phyloP scores from a whole-genome alignment of 2,888 invertebrate genomes.

The Eulithis prunata region DNA sequence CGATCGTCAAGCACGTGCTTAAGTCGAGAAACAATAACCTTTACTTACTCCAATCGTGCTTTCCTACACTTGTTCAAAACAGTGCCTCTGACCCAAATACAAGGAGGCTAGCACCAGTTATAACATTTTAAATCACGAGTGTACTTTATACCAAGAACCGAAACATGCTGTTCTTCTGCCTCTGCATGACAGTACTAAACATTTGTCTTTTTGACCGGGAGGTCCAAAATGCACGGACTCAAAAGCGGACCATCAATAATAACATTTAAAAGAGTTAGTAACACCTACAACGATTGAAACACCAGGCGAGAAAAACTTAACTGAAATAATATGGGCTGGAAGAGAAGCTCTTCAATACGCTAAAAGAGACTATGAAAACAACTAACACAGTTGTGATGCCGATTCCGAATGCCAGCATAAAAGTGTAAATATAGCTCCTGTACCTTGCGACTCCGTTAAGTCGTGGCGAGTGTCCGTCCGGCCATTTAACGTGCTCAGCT shows the following conservation, averaged over 20 bases:
- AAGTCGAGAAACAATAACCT: slow-evolving; percentile 25
- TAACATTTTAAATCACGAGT: too few species aligned
- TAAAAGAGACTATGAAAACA: neutral
- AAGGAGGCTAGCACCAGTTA: neutral
- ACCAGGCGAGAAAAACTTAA: too few species aligned
- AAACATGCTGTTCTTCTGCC: too few species aligned
- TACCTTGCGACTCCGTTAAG: slow-evolving; percentile 49
- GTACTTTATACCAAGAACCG: too few species aligned
- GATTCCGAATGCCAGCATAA: slow-evolving; percentile 11
- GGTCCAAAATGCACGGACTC: too few species aligned
- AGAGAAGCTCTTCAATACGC: neutral
- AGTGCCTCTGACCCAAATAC: slow-evolving; percentile 54
- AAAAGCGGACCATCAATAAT: too few species aligned
- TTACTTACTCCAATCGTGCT: slow-evolving; percentile 30
- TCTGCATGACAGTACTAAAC: too few species aligned
- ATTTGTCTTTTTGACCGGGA: too few species aligned
- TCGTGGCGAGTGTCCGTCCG: slow-evolving; percentile 56
- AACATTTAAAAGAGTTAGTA: too few species aligned
- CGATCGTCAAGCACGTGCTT: slow-evolving; percentile 15
- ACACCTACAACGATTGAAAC: too few species aligned
- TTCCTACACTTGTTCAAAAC: slow-evolving; percentile 32
- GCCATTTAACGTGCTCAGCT: slow-evolving; percentile 59
- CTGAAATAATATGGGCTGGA: too few species aligned
- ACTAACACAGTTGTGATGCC: slow-evolving; percentile 2
- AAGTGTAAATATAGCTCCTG: slow-evolving; percentile 37